A percentile compares a stretch with the other conserved stretches of the same genome.
These are phyloP conservation scores for Hydraecia micacea DNA, from an alignment of 2,888 invertebrate genomes.

Conservation along the genomic window DNA sequence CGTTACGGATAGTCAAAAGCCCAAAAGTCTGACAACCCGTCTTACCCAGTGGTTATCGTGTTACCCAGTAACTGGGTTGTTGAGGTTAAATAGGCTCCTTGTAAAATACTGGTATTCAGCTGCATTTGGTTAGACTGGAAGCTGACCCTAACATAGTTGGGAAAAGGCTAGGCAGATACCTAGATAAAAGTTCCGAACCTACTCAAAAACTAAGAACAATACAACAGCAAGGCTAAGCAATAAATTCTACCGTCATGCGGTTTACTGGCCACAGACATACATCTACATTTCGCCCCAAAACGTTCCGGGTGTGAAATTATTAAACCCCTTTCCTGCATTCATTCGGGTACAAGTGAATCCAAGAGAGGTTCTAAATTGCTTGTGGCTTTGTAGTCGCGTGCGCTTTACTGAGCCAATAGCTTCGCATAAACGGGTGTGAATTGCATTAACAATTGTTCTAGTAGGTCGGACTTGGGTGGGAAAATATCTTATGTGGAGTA, in stretches of 20 bases:
- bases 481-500: background rate
- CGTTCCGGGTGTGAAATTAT: conserved; percentile 39
- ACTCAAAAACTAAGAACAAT: background rate
- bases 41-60: background rate
- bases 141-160: background rate
- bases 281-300: conserved; percentile 23
- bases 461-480: background rate
- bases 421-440: conserved; percentile 20
- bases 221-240: background rate
- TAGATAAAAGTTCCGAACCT: background rate
- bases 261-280: conserved; percentile 25
- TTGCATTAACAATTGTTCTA: conserved; percentile 23
- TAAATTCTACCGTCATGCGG: conserved; percentile 21
- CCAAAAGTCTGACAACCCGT: background rate
- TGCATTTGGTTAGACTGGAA: background rate
- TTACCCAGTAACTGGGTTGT: background rate
- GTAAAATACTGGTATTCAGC: background rate
- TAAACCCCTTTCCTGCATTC: conserved; percentile 34
- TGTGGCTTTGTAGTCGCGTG: conserved; percentile 39
- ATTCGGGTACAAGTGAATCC: conserved; percentile 40
- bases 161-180: background rate
- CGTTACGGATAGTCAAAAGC: background rate
- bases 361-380: conserved; percentile 38
- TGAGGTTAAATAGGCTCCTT: background rate
- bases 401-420: conserved; percentile 19